Base-by-base conservation (phyloP, 2,888 invertebrate genomes). In the Caenorhabditis panamensis region DNA sequence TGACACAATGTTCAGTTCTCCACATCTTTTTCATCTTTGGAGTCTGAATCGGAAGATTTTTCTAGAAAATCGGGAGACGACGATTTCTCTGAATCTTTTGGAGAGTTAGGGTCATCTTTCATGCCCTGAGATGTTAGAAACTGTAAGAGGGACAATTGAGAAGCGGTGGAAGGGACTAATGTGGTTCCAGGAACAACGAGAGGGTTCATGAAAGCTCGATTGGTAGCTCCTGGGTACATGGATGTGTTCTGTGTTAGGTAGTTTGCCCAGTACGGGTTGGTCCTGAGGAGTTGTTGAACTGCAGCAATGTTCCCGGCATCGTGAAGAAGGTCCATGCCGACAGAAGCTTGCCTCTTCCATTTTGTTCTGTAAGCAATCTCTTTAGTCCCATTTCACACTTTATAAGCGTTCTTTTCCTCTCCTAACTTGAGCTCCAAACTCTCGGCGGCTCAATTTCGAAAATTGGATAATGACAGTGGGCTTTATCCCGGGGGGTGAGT, bases 341-440 rank as follows among this genome's bases (percentile, higher is more conserved):
- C 98, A 0, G 97, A 96, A 16, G 98, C 97, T 92, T 98, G 97
- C 1, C 98, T 94, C 92, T 98, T 98, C 98, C 98, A 98, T 93
- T 98, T 98, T 92, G 98, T 98, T 92, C 96, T 96, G 94, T 41
- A 91, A 90, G 1, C 41, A 54, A 37, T 28, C 11, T n/a, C n/a
- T n/a, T n/a, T n/a, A n/a, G n/a, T n/a, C n/a, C n/a, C 20, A 13
- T 22, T 53, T 69, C 44, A 54, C 28, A 41, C 22, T 59, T 13
- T 13, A 6, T 37, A 13, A 37, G 13, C 20, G 5, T 8, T 62
- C 11, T 28, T 47, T 53, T 41, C 28, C 51, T 68, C 56, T 37
- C 47, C 31, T 9, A 31, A 31, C 31, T 31, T 31, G 31, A 49
- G 36, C 64, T 61, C 59, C 47, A 9, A 24, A 66, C 41, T 47